Percentiles rank a stretch among this genome's conserved stretches.
Conservation (phyloP, 2,797 vertebrate species). For the Acanthornis magna region DNA sequence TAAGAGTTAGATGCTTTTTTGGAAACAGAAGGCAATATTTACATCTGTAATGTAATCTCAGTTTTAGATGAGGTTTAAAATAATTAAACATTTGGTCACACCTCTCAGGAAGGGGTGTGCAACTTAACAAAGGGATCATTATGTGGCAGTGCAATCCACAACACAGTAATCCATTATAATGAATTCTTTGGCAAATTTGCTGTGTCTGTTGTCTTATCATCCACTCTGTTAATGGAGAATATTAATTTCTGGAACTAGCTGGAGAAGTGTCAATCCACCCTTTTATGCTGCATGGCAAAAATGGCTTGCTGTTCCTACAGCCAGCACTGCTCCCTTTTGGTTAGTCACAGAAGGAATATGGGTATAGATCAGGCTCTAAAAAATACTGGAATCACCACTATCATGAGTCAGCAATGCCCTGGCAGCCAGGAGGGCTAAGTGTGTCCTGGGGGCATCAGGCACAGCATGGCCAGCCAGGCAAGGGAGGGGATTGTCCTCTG, state of each 20-base stretch:
- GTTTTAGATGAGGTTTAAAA: neutral
- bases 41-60: neutral
- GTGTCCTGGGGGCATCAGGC: rapidly evolving
- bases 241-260: neutral
- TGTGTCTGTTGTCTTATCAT: neutral
- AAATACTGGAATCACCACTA: neutral
- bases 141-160: neutral
- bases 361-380: neutral
- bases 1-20: neutral
- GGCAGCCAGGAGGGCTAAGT: rapidly evolving
- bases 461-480: rapidly evolving
- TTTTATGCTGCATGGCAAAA: neutral
- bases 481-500: rapidly evolving
- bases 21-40: neutral
- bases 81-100: neutral
- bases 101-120: neutral
- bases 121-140: neutral
- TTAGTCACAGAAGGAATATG: neutral
- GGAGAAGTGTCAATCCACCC: neutral
- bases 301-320: neutral
- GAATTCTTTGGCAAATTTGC: neutral
- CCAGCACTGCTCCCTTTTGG: neutral
- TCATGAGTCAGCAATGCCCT: neutral
- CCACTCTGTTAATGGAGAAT: neutral
- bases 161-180: neutral